Evolutionary conservation across 2,888 invertebrate species (phyloP).

Genomic region (Mesoligia furuncula): DNA sequence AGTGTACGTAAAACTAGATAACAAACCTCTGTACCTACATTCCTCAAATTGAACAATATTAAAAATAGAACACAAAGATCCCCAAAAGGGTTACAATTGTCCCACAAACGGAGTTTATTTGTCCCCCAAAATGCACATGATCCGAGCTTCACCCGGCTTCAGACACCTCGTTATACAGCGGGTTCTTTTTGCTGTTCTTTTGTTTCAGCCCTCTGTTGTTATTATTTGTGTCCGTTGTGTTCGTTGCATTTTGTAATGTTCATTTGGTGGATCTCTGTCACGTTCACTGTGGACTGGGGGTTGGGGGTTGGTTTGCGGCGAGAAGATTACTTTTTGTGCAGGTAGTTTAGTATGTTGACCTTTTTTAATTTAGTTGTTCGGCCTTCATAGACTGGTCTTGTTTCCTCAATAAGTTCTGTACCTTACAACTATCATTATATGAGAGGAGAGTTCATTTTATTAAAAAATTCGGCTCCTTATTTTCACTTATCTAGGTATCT

Average conservation of each 20-base stretch:
- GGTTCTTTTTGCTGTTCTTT: conserved; percentile 23
- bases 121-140: conserved; percentile 30
- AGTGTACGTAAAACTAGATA: conserved; percentile 1
- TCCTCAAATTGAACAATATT: neutral
- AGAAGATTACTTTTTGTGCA: conserved; percentile 20
- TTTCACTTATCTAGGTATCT: neutral
- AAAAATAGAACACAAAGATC: conserved; percentile 10
- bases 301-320: neutral
- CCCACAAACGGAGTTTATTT: conserved; percentile 9
- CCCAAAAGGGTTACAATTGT: conserved; percentile 9
- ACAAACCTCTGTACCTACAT: neutral
- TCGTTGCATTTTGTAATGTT: conserved; percentile 9
- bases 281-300: neutral
- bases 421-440: no score
- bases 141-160: conserved; percentile 17
- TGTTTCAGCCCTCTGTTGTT: conserved; percentile 17
- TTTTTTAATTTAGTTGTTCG: neutral
- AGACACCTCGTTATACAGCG: conserved; percentile 28
- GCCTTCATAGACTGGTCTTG: neutral
- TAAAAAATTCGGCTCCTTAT: neutral
- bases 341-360: neutral
- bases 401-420: neutral
- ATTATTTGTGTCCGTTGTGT: conserved; percentile 10
- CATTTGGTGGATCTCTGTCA: conserved; percentile 18
- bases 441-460: neutral